Base-by-base conservation (phyloP, 2,888 invertebrate genomes). In the Dynastes maya region DNA sequence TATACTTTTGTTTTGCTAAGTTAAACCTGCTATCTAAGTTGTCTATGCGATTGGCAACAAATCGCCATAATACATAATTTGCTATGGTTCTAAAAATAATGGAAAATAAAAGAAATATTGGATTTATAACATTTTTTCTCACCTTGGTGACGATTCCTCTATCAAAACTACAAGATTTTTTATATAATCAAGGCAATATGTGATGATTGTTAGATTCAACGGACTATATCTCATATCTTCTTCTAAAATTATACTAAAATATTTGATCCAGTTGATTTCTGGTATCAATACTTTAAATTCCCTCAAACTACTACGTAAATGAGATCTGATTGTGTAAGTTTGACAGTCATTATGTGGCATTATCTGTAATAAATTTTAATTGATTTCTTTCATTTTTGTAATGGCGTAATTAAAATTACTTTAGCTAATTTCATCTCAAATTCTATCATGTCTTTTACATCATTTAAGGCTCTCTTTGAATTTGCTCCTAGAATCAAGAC, bases 1-100 rank as follows among this genome's bases (percentile, higher is more conserved):
- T 4, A 5, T 64, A 70, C 75, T 72, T 77, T 45, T 97, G 96
- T 85, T 96, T 95, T 1, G 95, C 93, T 65, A 94, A 94, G 86
- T 96, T 94, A 87, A 97, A 98, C 32, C 95, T 92, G 84, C 95
- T 94, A 81, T 97, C 97, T 81, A 98, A 90, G 87, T 96, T 96
- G 86, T 95, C 95, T 61, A 96, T 94, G 80, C 97, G 91, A 86
- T 96, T 95, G 80, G 96, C 90, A n/a, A 95, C 94, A 84, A 96
- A 95, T 78, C 96, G 91, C 97, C 97, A 97, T 71, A 96, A 88
- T 75, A 97, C 88, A 87, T 97, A 96, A 89, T 96, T 96, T 61
- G 95, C 91, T 81, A 95, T 88, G n/a, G 91, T 92, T 83, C 93
- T 77, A 55, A n/a, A 32, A 45, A 45, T 11, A 45, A 45, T 45